Conservation (phyloP, 2,888 invertebrate genomes). For the Drosophila lutescens region DNA sequence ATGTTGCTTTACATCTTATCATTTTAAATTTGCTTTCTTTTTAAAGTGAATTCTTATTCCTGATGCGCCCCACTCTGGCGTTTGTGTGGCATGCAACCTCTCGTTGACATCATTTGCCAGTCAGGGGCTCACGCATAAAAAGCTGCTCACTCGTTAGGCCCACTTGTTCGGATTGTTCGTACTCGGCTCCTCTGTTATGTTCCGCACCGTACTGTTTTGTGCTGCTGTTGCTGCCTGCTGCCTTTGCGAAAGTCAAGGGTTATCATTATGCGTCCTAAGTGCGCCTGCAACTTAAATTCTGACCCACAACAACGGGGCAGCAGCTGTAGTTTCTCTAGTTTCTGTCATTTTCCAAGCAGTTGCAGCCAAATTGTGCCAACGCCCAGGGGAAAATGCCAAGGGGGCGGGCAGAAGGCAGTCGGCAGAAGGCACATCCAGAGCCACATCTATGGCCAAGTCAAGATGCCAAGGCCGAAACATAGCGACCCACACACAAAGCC, state of each 20-base stretch:
- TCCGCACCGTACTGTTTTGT: slow-evolving; percentile 16
- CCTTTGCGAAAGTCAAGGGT: slow-evolving; percentile 72
- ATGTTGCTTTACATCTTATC: too few relatives aligned
- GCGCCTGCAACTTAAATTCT: slow-evolving; percentile 37
- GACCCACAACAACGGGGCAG: slow-evolving; percentile 37
- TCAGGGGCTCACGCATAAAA: slow-evolving; percentile 71
- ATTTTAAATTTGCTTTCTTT: neutral
- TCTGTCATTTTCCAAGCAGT: slow-evolving; percentile 70
- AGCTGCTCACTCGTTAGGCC: slow-evolving; percentile 72
- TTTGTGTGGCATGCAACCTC: slow-evolving; percentile 62
- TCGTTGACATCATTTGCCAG: slow-evolving; percentile 76
- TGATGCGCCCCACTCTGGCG: slow-evolving; percentile 5
- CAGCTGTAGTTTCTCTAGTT: slow-evolving; percentile 44
- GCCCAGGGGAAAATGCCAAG: slow-evolving; percentile 41
- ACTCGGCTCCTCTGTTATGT: slow-evolving; percentile 11
- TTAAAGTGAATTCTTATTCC: slow-evolving; percentile 26
- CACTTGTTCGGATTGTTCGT: slow-evolving; percentile 59
- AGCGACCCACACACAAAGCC: slow-evolving; percentile 40
- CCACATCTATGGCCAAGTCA: slow-evolving; percentile 50
- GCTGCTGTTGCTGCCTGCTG: slow-evolving; percentile 26
- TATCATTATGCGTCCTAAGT: slow-evolving; percentile 72
- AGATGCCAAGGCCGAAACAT: slow-evolving; percentile 48
- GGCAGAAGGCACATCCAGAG: slow-evolving; percentile 7
- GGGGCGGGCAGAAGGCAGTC: slow-evolving; percentile 1
- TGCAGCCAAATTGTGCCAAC: slow-evolving; percentile 66